phyloP scores from a whole-genome alignment of 1,140 invertebrate species.

The Apocrypta bakeri region DNA sequence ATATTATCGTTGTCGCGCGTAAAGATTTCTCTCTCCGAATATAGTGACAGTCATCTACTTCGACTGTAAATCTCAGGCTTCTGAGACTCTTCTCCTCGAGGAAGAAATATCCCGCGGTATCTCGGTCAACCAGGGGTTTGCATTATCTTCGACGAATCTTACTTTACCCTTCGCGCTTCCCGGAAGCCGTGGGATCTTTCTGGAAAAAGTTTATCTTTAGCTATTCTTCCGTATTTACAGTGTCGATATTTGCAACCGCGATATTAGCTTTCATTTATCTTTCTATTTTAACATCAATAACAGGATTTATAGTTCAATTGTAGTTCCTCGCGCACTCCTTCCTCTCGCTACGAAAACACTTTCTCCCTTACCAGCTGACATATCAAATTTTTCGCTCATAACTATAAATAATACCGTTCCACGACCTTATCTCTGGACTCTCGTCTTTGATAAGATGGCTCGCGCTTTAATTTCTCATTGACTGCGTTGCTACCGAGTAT shows the following conservation, averaged over 20 bases:
- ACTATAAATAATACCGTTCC: constrained; percentile 25
- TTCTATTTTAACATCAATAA: no score
- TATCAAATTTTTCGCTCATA: background rate
- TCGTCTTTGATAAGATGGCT: constrained; percentile 1
- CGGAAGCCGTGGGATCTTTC: background rate
- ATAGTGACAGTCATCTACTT: no score
- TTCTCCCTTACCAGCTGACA: background rate
- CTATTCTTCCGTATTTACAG: no score
- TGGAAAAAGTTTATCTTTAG: no score
- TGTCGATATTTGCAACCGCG: no score
- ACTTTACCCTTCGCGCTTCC: background rate
- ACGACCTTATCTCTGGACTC: constrained; percentile 37
- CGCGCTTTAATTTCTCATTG: constrained; percentile 42
- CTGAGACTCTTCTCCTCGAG: no score
- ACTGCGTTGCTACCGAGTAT: background rate
- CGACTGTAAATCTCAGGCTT: no score
- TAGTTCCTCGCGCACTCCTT: no score
- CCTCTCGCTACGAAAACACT: background rate
- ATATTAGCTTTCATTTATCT: no score
- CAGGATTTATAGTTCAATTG: no score
- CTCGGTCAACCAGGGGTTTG: background rate
- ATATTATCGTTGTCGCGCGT: no score
- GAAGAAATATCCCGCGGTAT: background rate
- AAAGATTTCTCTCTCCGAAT: no score
- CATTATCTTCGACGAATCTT: background rate